phyloP scores from a whole-genome alignment of 92 coral and sea anemone genomes.

The Phymanthus crucifer region DNA sequence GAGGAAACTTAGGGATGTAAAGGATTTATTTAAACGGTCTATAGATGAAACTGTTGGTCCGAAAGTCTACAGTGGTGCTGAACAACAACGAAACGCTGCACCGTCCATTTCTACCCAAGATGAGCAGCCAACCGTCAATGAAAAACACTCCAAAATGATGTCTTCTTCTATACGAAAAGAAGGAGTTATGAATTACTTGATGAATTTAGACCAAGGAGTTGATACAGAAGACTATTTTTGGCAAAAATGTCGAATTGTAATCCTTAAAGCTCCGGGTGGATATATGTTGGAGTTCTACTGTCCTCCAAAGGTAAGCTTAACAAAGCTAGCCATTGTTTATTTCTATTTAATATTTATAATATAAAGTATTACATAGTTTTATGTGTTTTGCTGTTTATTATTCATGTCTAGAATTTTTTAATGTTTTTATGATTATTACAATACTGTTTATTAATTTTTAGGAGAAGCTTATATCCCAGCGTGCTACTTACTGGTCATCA shows the following conservation, averaged over 20 bases:
- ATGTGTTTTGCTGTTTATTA: background rate
- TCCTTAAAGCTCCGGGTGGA: slow-evolving; percentile 98
- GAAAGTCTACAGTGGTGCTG: slow-evolving; percentile 17
- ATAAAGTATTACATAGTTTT: background rate
- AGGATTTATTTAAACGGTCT: slow-evolving; percentile 90
- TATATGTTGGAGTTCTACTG: slow-evolving; percentile 94
- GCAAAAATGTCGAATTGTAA: slow-evolving; percentile 95
- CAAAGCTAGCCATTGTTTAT: background rate
- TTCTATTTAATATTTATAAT: background rate
- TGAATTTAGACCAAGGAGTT: slow-evolving; percentile 90
- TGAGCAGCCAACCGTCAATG: slow-evolving; percentile 13
- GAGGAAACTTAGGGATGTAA: slow-evolving; percentile 64
- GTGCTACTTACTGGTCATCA: background rate
- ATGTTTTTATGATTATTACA: background rate
- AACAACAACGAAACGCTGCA: slow-evolving; percentile 10
- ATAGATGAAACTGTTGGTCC: slow-evolving; percentile 55
- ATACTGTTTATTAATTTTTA: background rate
- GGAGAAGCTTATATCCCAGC: background rate
- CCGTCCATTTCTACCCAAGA: background rate
- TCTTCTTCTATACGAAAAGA: slow-evolving; percentile 65
- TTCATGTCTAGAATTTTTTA: background rate
- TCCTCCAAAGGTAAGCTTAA: slow-evolving; percentile 88
- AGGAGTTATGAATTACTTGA: slow-evolving; percentile 85
- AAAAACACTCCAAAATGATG: slow-evolving; percentile 38
- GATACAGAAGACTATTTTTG: slow-evolving; percentile 97